Conservation (phyloP, 2,113 vertebrate genomes). For the Anser brachyrhynchus region DNA sequence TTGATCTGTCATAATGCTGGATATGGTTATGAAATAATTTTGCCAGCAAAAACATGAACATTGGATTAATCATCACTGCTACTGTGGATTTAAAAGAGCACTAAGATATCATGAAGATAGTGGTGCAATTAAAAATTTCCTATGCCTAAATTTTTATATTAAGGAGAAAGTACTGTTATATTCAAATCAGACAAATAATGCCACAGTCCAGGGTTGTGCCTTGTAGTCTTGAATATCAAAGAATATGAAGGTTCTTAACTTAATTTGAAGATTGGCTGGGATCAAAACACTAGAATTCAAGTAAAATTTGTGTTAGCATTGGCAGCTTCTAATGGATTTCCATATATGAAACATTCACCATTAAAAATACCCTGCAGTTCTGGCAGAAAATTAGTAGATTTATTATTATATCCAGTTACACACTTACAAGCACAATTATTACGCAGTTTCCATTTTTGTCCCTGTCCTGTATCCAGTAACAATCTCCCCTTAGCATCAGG, state of each 20-base stretch:
- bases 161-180: not conserved
- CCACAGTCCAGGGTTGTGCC: not conserved
- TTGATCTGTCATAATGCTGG: not conserved
- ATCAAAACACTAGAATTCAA: not conserved
- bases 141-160: not conserved
- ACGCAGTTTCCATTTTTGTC: not conserved
- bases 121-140: not conserved
- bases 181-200: not conserved
- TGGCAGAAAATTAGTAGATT: slow-evolving; percentile 20
- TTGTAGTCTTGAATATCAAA: not conserved
- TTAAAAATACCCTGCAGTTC: not conserved
- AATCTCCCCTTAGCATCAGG: not conserved
- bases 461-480: not conserved
- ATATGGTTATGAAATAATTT: not conserved
- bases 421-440: slow-evolving; percentile 20
- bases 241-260: not conserved
- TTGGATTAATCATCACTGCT: not conserved
- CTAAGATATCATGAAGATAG: not conserved
- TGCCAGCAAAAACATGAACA: not conserved
- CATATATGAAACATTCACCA: not conserved
- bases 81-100: not conserved
- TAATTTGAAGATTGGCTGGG: not conserved
- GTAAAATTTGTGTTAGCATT: not conserved
- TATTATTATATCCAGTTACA: slow-evolving; percentile 8
- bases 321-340: not conserved